A percentile compares a stretch with the other conserved stretches of the same genome.
Evolutionary conservation across 53 echinoderm and acorn worm genomes (phyloP).

Genomic region (Apostichopus leukothele): DNA sequence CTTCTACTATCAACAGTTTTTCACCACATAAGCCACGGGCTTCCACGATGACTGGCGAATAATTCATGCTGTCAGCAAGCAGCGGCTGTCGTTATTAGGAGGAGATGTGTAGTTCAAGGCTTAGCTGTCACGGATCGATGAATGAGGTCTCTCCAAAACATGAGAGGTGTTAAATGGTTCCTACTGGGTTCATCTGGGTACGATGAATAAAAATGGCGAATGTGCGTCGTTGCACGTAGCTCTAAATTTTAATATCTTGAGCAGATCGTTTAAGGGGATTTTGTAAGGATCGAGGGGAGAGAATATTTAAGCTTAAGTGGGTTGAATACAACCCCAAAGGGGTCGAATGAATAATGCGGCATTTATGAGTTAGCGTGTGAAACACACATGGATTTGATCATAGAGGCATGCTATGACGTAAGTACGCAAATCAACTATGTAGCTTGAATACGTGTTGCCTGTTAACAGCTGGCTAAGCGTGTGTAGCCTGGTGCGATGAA

Average conservation of each 20-base stretch:
- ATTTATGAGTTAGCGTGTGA: neutral
- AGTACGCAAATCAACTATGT: neutral
- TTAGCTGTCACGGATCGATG: neutral
- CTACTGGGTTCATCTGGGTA: constrained; percentile 16
- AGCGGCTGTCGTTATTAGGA: constrained; percentile 10
- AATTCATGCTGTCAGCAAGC: constrained; percentile 32
- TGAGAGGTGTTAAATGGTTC: constrained; percentile 36
- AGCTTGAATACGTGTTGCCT: neutral
- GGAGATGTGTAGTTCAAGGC: constrained; percentile 1
- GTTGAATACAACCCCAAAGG: neutral
- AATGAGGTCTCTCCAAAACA: neutral
- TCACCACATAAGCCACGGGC: constrained; percentile 27
- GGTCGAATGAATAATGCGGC: neutral
- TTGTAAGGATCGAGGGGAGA: neutral
- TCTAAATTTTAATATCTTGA: no score
- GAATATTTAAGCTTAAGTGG: neutral
- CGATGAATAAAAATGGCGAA: neutral
- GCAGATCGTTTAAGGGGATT: no score
- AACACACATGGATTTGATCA: neutral
- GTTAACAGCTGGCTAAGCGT: no score
- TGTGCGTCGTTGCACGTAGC: no score
- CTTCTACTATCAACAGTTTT: constrained; percentile 28
- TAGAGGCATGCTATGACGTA: neutral
- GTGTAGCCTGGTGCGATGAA: no score
- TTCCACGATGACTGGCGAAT: constrained; percentile 18